Evolutionary conservation across 2,113 vertebrate species (phyloP).

Genomic region (Alaudala cheleensis): DNA sequence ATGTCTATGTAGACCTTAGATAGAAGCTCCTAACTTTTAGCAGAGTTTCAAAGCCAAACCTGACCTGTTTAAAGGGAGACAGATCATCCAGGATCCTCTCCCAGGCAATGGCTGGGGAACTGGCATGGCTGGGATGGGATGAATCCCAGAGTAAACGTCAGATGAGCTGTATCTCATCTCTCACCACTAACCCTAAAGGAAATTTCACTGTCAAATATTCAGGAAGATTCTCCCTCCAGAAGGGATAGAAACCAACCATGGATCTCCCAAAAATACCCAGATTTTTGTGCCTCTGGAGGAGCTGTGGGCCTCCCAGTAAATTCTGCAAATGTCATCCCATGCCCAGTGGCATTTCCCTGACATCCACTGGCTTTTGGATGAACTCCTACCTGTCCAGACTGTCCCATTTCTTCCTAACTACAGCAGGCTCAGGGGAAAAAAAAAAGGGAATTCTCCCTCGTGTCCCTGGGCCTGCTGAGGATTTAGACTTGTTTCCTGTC

Average conservation of each 20-base stretch:
- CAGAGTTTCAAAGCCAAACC: not conserved
- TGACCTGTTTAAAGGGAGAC: not conserved
- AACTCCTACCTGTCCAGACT: not conserved
- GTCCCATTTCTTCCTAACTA: not conserved
- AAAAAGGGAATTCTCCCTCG: not conserved
- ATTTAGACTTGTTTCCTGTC: not conserved
- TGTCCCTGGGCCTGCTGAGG: not conserved
- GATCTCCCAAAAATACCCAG: not conserved
- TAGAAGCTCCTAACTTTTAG: not conserved
- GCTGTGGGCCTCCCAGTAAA: not conserved
- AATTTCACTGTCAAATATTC: not conserved
- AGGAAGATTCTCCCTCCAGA: not conserved
- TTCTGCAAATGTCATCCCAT: not conserved
- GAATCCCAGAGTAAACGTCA: not conserved
- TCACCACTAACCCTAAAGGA: not conserved
- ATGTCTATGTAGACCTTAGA: not conserved
- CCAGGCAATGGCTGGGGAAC: not conserved
- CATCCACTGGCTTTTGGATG: not conserved
- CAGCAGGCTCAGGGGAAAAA: accelerated
- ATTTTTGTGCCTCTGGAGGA: not conserved
- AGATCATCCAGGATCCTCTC: not conserved
- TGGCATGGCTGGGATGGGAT: not conserved
- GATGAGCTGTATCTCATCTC: not conserved
- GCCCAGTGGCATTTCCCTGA: too few species aligned
- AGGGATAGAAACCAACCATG: not conserved